Evolutionary conservation across 2,797 vertebrate species (phyloP).

Genomic region (Manis pentadactyla): DNA sequence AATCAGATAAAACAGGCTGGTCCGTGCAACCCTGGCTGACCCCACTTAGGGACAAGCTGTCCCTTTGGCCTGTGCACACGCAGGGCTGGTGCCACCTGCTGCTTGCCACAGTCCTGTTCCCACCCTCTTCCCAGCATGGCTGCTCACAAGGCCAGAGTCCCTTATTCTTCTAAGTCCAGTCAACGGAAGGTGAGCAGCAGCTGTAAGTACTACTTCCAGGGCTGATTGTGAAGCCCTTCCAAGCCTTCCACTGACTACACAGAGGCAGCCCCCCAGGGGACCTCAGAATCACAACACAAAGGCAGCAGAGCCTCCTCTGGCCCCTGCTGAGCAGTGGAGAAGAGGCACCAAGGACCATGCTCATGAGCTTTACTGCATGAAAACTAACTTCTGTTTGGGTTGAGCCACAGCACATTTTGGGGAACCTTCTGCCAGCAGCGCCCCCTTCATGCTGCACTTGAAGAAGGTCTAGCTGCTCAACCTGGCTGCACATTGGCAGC

Average conservation of each 20-base stretch:
- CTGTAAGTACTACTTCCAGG: neutral
- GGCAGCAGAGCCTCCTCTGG: neutral
- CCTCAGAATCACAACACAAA: neutral
- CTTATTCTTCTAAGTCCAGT: neutral
- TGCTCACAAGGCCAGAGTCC: neutral
- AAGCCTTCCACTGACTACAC: neutral
- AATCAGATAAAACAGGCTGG: too few species aligned
- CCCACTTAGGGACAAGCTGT: too few species aligned
- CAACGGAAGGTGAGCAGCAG: neutral
- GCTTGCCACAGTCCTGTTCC: neutral
- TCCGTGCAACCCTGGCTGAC: fast-evolving
- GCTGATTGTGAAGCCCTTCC: neutral
- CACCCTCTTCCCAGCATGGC: too few species aligned
- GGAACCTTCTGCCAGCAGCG: neutral
- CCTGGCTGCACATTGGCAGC: neutral
- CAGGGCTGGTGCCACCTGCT: neutral
- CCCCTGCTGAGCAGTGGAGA: neutral
- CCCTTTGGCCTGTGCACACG: neutral
- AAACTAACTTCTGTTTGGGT: neutral
- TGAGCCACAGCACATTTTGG: neutral
- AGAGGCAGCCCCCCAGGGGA: neutral
- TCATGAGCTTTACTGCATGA: neutral
- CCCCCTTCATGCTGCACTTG: neutral
- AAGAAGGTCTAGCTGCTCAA: neutral
- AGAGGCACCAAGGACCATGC: too few species aligned